A percentile compares a stretch with the other conserved stretches of the same genome.
These are phyloP conservation scores for Trachurus trachurus DNA, from an alignment of 2,797 vertebrate species.

Conservation along the genomic window DNA sequence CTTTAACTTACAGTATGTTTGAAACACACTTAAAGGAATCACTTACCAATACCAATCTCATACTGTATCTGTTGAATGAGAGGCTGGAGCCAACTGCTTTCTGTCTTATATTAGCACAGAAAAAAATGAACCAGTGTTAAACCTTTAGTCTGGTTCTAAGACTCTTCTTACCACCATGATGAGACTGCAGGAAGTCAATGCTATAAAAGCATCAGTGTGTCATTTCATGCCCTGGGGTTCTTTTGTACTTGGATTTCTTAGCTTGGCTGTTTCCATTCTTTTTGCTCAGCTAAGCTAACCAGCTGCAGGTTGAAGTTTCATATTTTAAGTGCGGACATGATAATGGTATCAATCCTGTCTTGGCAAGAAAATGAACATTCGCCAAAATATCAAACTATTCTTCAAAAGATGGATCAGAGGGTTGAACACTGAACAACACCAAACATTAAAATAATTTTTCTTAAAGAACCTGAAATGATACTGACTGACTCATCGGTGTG, in stretches of 20 bases:
- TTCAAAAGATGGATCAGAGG: not conserved
- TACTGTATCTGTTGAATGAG: not conserved
- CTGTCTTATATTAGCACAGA: not conserved
- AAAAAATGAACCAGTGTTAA: not conserved
- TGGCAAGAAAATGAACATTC: not conserved
- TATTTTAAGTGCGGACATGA: not conserved
- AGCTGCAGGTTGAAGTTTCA: not conserved
- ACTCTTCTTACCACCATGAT: not conserved
- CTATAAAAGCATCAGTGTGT: not conserved
- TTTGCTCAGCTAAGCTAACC: not conserved
- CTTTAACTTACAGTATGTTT: slow-evolving; percentile 1
- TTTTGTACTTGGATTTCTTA: no score
- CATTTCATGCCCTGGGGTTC: not conserved
- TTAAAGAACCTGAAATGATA: not conserved
- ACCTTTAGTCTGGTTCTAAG: not conserved
- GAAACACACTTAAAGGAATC: not conserved
- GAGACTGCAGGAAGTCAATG: not conserved
- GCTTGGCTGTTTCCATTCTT: not conserved
- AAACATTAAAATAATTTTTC: not conserved
- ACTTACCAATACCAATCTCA: not conserved
- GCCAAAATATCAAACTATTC: not conserved
- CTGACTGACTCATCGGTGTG: not conserved
- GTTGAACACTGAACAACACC: not conserved
- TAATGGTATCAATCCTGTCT: not conserved
- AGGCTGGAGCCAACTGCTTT: not conserved